Conservation (phyloP, 2,797 vertebrate species). For the Bradypus variegatus region DNA sequence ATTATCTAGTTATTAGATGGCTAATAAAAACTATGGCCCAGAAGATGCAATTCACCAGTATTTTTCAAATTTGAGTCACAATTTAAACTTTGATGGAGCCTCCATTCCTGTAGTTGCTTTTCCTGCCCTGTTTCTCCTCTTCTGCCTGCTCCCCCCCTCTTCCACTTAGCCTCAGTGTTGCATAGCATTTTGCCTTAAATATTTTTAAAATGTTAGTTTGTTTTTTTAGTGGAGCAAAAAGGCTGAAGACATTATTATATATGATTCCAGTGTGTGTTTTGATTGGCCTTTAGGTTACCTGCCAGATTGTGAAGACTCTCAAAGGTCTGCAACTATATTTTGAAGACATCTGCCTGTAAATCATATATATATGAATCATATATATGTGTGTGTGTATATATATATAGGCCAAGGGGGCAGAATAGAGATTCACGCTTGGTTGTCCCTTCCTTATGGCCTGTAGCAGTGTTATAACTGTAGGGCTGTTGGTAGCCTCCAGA, state of each 20-base stretch:
- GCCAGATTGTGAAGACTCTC: neutral
- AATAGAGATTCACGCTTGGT: neutral
- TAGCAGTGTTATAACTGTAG: neutral
- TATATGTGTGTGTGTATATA: neutral
- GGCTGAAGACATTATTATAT: neutral
- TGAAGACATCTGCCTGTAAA: constrained; percentile 12
- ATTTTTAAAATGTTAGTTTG: neutral
- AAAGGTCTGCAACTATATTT: neutral
- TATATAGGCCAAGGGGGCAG: neutral
- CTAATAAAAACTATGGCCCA: neutral
- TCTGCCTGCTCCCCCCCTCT: neutral
- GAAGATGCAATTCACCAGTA: neutral
- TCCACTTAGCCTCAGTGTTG: neutral
- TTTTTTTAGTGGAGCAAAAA: neutral
- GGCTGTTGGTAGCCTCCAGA: neutral
- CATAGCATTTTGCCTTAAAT: neutral
- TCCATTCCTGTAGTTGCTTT: neutral
- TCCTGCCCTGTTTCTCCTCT: neutral
- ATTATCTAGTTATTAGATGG: neutral
- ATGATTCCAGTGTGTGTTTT: neutral
- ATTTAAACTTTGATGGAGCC: neutral
- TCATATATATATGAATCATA: neutral
- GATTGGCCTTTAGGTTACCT: constrained; percentile 1
- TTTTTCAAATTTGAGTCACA: neutral
- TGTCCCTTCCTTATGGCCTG: neutral